These are phyloP conservation scores for Netelia melanura DNA, from an alignment of 2,888 invertebrate genomes.

Conservation along the genomic window DNA sequence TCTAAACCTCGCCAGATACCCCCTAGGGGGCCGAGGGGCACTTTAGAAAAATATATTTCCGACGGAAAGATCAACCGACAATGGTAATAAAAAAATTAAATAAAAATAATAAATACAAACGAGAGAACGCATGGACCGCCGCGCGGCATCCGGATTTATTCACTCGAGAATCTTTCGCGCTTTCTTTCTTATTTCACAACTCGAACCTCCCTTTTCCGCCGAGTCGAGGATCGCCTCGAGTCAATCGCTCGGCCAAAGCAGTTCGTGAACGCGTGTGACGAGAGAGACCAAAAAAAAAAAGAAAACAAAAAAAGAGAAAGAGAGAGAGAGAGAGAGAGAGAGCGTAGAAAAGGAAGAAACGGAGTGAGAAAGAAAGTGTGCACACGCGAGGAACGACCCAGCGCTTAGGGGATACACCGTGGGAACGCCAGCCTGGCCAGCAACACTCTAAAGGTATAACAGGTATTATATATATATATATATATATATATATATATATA, in stretches of 20 bases:
- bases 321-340: conserved; percentile 30
- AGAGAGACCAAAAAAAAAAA: conserved; percentile 34
- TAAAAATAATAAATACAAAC: not conserved
- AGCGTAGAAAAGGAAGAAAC: conserved; percentile 45
- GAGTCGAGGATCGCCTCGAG: conserved; percentile 42
- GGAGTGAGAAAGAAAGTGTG: conserved; percentile 60
- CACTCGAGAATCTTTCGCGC: not conserved
- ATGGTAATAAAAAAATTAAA: not conserved
- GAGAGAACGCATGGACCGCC: not conserved
- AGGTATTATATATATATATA: conserved; percentile 50
- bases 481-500: conserved; percentile 31
- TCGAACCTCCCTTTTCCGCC: conserved; percentile 54
- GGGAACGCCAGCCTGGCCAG: conserved; percentile 66
- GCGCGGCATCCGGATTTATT: not conserved
- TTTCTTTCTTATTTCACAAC: conserved; percentile 27
- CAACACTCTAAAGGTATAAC: conserved; percentile 55
- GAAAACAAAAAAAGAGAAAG: conserved; percentile 29
- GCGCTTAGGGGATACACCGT: conserved; percentile 71
- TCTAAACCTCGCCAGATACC: conserved; percentile 20
- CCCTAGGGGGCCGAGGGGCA: not conserved
- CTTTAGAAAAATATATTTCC: not conserved
- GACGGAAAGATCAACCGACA: not conserved
- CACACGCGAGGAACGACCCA: conserved; percentile 43
- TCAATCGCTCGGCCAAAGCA: conserved; percentile 57
- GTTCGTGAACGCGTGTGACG: conserved; percentile 58